A percentile compares a stretch with the other conserved stretches of the same genome.
These are phyloP conservation scores for Cnemophilus loriae DNA, from an alignment of 2,113 vertebrate species.

Conservation along the genomic window DNA sequence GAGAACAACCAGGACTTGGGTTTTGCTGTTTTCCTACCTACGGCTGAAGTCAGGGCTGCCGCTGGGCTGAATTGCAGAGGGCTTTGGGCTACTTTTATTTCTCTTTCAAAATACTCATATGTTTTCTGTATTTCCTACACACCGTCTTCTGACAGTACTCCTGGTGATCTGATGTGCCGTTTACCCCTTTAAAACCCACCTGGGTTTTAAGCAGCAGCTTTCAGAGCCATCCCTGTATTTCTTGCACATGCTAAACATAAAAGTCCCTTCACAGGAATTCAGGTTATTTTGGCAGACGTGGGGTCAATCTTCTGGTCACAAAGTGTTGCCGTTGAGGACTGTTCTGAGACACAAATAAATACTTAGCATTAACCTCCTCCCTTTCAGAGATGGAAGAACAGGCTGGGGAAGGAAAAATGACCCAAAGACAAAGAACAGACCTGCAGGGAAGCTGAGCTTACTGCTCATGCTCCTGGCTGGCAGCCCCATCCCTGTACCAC, in stretches of 20 bases:
- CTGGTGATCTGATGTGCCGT: not conserved
- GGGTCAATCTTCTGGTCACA: not conserved
- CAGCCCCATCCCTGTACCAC: constrained; percentile 26
- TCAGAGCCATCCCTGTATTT: not conserved
- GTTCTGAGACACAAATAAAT: not conserved
- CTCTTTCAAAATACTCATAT: not conserved
- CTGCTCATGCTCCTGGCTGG: constrained; percentile 46
- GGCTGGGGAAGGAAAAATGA: not conserved
- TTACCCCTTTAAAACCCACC: not conserved
- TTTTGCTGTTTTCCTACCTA: not conserved
- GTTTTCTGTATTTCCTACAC: not conserved
- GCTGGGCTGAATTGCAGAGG: not conserved
- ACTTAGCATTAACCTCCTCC: not conserved
- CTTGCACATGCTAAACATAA: not conserved
- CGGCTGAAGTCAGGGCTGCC: not conserved
- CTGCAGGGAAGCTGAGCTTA: not conserved
- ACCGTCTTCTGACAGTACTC: not conserved
- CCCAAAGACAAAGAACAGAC: constrained; percentile 39
- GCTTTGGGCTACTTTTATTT: not conserved
- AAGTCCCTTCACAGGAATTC: not conserved
- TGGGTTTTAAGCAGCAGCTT: not conserved
- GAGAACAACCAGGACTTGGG: not conserved
- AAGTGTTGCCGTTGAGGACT: not conserved
- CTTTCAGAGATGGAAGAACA: not conserved
- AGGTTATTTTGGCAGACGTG: not conserved